Conservation (phyloP, 23 tunicate species). For the Clavelina lepadiformis region DNA sequence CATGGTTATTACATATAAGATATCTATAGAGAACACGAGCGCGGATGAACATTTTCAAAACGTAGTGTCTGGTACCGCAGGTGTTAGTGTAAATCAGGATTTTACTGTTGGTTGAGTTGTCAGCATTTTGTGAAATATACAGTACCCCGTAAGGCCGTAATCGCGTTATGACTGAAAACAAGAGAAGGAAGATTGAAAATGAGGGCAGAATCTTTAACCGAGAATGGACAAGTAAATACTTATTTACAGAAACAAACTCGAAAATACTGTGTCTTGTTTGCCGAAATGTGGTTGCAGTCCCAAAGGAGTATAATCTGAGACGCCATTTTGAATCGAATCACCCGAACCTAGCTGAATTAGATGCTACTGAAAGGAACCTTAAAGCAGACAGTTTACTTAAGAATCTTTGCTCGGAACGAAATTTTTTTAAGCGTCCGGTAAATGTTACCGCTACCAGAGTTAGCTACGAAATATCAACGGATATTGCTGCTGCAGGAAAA, state of each 20-base stretch:
- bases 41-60: too few relatives aligned
- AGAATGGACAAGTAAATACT: constrained; percentile 19
- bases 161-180: too few relatives aligned
- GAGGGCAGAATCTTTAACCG: constrained; percentile 2
- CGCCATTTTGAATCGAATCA: constrained; percentile 21
- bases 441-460: constrained; percentile 10
- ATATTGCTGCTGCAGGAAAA: constrained; percentile 7
- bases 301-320: constrained; percentile 16
- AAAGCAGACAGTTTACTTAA: constrained; percentile 2
- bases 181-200: background rate
- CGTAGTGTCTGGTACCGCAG: too few relatives aligned
- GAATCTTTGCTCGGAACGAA: constrained; percentile 5
- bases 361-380: constrained; percentile 8
- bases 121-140: too few relatives aligned
- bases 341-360: constrained; percentile 16
- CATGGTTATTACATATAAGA: too few relatives aligned
- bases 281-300: constrained; percentile 10
- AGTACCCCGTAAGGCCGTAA: too few relatives aligned
- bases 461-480: constrained; percentile 4
- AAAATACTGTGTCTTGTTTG: constrained; percentile 13
- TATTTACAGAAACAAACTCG: background rate
- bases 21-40: too few relatives aligned
- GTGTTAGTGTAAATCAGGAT: too few relatives aligned
- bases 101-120: too few relatives aligned
- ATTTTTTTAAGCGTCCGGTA: constrained; percentile 4